Percentiles rank a stretch among this genome's conserved stretches.
Conservation (phyloP, 2,888 invertebrate genomes). For the Diarsia rubi region DNA sequence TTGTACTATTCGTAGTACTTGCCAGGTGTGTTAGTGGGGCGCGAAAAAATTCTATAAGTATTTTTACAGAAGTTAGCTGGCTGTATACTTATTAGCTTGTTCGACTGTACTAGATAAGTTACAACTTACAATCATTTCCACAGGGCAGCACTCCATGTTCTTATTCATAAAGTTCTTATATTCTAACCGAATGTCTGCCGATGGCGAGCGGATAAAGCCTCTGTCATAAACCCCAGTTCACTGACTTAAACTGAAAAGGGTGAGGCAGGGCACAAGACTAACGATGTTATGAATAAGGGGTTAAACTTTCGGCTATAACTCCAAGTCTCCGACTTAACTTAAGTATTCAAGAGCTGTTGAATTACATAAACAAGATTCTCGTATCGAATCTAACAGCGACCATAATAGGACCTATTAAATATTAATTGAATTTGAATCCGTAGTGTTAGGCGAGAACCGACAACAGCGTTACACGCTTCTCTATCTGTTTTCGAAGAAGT, state of each 20-base stretch:
- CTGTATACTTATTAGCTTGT: too few relatives aligned
- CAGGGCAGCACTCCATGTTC: not conserved
- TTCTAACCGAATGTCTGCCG: not conserved
- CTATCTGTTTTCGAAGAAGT: not conserved
- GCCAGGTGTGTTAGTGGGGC: too few relatives aligned
- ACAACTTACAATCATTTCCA: not conserved
- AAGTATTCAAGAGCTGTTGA: constrained; percentile 37
- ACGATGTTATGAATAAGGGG: constrained; percentile 17
- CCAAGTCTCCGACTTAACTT: constrained; percentile 4
- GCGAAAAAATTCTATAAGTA: too few relatives aligned
- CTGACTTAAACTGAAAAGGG: not conserved
- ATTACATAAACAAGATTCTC: not conserved
- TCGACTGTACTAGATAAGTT: not conserved
- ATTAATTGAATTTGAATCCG: constrained; percentile 7
- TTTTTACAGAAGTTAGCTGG: too few relatives aligned
- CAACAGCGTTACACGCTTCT: not conserved
- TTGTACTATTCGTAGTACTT: too few relatives aligned
- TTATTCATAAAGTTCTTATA: not conserved
- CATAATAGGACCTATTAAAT: constrained; percentile 1
- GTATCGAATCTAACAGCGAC: constrained; percentile 2
- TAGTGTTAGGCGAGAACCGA: not conserved
- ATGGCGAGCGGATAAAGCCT: not conserved
- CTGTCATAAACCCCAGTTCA: constrained; percentile 25
- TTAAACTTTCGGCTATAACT: constrained; percentile 32
- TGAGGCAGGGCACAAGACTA: not conserved